Evolutionary conservation across 1,140 invertebrate genomes (phyloP), one percentile per base, ranked within the genome.

Genomic region (Antheraea pernyi): DNA sequence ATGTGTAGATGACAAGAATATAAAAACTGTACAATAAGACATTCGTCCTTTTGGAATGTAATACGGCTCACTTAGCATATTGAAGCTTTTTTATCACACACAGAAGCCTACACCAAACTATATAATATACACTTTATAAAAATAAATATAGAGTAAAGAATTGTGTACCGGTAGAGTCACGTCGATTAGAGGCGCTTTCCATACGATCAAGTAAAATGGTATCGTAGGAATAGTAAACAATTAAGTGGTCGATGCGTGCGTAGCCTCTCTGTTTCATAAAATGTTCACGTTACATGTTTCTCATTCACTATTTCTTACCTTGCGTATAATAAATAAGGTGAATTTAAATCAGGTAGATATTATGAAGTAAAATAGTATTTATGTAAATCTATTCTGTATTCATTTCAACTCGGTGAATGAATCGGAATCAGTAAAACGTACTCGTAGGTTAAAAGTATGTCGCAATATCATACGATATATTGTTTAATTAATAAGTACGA

Each of bases 31-130:
- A 82, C 85, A 81, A 74, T 72, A 76, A 78, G 84, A 89, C 88
- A 87, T 88, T 83, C 82, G 81, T 87, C 82, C 86, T 87, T 81
- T 79, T 72, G 85, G 88, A 88, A 91, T 90, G 88, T 86, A 91
- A 83, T 87, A 1, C 81, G 79, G 78, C 80, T 82, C 79, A 83
- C 71, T 71, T 69, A 85, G 83, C 79, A 81, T 85, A 86, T 81
- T 85, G 80, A 78, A 76, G 76, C 76, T 81, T 80, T 80, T 80
- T 72, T 78, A 83, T 76, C 80, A 83, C 79, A 89, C 82, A 82
- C 74, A 83, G 79, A 80, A 71, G 78, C 61, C 67, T 59, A 74
- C 68, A 22, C 11, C n/a, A 11, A 19, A 22, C 46, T 36, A 61
- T 22, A 7, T 60, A 80, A 75, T 82, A 71, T 70, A 39, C 70